phyloP scores from a whole-genome alignment of 2,113 vertebrate species.

The Neogale vison region DNA sequence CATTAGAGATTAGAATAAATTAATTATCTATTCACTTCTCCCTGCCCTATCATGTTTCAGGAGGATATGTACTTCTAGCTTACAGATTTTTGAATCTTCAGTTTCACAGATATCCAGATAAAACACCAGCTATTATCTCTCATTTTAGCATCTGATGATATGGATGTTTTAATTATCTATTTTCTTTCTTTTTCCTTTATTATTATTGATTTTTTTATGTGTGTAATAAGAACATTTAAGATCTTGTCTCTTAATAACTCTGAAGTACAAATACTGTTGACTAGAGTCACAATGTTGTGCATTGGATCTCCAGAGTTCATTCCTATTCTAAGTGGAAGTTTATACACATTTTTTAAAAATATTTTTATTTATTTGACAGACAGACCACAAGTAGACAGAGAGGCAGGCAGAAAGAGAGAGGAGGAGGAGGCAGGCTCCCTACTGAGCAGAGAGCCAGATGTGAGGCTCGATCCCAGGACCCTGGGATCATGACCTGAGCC shows the following conservation, averaged over 20 bases:
- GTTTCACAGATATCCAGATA: not conserved
- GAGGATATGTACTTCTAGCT: not conserved
- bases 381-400: no score
- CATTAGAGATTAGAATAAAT: not conserved
- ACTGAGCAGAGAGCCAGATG: no score
- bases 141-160: not conserved
- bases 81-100: not conserved
- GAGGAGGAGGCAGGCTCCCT: no score
- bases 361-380: no score
- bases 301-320: not conserved
- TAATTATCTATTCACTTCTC: not conserved
- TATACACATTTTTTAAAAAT: no score
- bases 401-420: no score
- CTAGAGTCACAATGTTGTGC: not conserved
- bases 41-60: not conserved
- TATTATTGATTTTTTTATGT: not conserved
- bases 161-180: not conserved
- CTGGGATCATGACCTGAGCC: no score
- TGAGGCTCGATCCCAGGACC: no score
- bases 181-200: not conserved
- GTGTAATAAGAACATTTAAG: not conserved
- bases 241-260: not conserved
- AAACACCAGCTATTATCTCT: not conserved
- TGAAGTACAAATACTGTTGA: not conserved
- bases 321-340: not conserved